Base-by-base conservation (phyloP, 1,140 invertebrate genomes). In the Nephotettix cincticeps region DNA sequence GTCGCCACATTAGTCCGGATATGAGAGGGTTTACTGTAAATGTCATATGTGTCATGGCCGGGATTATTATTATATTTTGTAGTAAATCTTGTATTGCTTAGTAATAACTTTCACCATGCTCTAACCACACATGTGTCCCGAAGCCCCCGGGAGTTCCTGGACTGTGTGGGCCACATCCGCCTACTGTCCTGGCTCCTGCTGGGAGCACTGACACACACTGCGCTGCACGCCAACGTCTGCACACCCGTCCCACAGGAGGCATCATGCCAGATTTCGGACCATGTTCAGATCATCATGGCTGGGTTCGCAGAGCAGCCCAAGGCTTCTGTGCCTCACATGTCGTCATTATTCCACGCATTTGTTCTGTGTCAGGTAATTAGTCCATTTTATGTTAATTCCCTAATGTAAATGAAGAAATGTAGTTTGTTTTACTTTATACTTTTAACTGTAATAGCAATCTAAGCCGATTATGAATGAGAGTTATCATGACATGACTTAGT, bases 271-370 rank as follows among this genome's bases (percentile, higher is more conserved):
- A 93, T 99, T 77, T 95, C 97, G 29, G 97, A 99, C 84, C 95
- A 99, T 79, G 91, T 99, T 70, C 95, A 99, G 86, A 93, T 96
- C 67, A 92, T 94, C 75, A 89, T 99, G 81, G 91, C 94, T 19
- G 96, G 95, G 13, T 99, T 99, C 86, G 94, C 95, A 40, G 97
- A 99, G 81, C 95, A 98, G 78, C 92, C 92, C 3, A 98, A 97
- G 83, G 86, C 91, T 2, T 93, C 91, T 2, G 88, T 95, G 0
- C 85, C 94, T 30, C 95, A 99, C 78, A 98, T 99, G 95, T 96
- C 94, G 43, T 91, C 91, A 17, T 79, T 94, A 11, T 93, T 92
- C 79, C 89, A 93, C 77, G 91, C 91, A 1, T 94, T 94, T 76
- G 90, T 92, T 66, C 81, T 93, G 29, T 94, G 92, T 76, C 92